phyloP scores from a whole-genome alignment of 2,113 vertebrate genomes.

The Spilogale gracilis region DNA sequence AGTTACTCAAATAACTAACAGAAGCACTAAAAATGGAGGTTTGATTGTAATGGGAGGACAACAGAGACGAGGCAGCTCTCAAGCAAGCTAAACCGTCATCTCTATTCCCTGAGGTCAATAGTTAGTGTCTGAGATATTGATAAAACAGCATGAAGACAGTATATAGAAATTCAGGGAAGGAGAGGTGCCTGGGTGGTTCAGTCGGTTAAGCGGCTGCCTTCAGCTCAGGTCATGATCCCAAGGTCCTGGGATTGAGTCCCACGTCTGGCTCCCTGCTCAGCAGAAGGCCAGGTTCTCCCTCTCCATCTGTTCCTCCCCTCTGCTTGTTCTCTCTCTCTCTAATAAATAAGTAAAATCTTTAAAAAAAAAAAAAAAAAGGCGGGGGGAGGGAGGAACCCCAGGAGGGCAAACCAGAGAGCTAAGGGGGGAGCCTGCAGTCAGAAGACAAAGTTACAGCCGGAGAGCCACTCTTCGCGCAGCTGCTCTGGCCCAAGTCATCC shows the following conservation, averaged over 20 bases:
- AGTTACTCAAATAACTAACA: neutral
- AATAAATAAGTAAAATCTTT: neutral
- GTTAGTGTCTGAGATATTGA: neutral
- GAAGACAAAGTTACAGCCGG: neutral
- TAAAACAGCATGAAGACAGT: neutral
- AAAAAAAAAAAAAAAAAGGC: neutral
- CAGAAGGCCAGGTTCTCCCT: neutral
- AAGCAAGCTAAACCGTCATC: neutral
- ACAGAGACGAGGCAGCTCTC: neutral
- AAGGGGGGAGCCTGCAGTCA: neutral
- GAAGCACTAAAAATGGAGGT: neutral
- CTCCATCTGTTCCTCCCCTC: neutral
- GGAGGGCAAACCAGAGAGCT: neutral
- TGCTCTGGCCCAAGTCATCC: neutral
- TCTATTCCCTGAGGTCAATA: neutral
- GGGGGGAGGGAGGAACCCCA: neutral
- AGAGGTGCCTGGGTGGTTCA: neutral
- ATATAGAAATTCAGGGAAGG: neutral
- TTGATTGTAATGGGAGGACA: neutral
- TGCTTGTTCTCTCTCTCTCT: neutral
- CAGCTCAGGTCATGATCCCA: neutral
- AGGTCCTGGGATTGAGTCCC: neutral
- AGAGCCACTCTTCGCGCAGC: neutral
- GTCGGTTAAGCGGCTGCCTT: neutral
- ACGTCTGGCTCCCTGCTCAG: neutral